Conservation (phyloP, 2,797 vertebrate species). For the Sylvia borin region DNA sequence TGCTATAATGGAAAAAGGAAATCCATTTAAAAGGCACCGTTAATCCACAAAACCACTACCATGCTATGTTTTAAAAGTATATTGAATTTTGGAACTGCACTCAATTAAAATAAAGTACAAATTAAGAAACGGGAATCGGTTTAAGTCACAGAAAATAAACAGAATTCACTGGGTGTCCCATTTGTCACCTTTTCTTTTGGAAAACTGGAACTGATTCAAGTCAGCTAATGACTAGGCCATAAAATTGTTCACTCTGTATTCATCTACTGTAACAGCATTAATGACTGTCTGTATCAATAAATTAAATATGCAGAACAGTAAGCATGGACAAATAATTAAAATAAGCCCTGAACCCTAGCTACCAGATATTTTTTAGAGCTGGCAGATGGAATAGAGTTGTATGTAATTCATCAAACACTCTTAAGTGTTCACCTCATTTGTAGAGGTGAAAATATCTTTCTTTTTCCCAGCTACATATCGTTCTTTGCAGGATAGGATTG, state of each 20-base stretch:
- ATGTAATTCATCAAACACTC: background rate
- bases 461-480: background rate
- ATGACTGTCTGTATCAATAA: constrained; percentile 24
- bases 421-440: background rate
- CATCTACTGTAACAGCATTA: constrained; percentile 47
- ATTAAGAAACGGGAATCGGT: background rate
- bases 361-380: background rate
- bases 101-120: background rate
- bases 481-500: rapidly evolving
- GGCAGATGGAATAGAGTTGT: background rate
- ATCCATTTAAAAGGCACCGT: background rate
- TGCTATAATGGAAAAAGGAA: background rate
- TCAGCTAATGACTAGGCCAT: constrained; percentile 47
- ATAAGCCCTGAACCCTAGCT: background rate
- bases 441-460: background rate
- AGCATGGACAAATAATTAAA: constrained; percentile 16
- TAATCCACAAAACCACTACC: background rate
- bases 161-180: constrained; percentile 3
- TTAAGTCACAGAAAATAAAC: background rate
- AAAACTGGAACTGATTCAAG: constrained; percentile 42
- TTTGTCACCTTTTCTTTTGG: constrained; percentile 31
- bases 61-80: background rate
- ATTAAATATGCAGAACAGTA: constrained; percentile 57
- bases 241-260: constrained; percentile 26
- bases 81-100: background rate